Evolutionary conservation across 2,113 vertebrate genomes (phyloP), one percentile per base, ranked within the genome.

Genomic region (Capra hircus): DNA sequence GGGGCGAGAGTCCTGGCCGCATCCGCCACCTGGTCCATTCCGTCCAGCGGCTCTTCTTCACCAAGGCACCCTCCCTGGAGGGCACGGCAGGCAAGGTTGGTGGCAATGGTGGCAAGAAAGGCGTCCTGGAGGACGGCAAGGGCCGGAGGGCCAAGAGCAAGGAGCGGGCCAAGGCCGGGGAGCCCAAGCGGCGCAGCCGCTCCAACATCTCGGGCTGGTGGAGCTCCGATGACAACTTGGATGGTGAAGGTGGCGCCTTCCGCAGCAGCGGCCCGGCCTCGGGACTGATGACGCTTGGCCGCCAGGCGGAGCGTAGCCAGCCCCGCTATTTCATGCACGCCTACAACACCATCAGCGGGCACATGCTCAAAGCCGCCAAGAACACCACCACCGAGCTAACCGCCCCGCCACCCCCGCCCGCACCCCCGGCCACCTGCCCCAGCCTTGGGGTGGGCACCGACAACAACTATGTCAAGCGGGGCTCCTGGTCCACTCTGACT

Each of bases 171-270:
- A 99, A 99, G 98, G 99, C 99, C 2, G 99, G 99, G 0, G 99
- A 99, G 97, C 99, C 99, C 94, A 99, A 99, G 92, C 99, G 99
- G 64, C 99, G 99, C 50, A 99, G 99, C 67, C 99, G 99, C 62
- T 99, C 99, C 97, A 99, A 99, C 98, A 99, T 99, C 98, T 99
- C 99, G 0, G 99, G 99, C 95, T 99, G 99, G 99, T 99, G 99
- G 99, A 99, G 99, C 98, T 99, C 99, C 0, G 99, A 99, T 1
- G 99, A 99, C 98, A 99, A 99, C 98, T 98, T 99, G 98, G 99
- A 99, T 96, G 98, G 98, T 1, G 99, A 99, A 59, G 98, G 97
- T 0, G 99, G 99, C 17, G 98, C 99, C 95, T 99, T 99, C 98
- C 99, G 99, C 98, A 99, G 99, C 98, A 99, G 99, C 15, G 99